phyloP scores from a whole-genome alignment of 2,113 vertebrate genomes.

The Tupaia chinensis region DNA sequence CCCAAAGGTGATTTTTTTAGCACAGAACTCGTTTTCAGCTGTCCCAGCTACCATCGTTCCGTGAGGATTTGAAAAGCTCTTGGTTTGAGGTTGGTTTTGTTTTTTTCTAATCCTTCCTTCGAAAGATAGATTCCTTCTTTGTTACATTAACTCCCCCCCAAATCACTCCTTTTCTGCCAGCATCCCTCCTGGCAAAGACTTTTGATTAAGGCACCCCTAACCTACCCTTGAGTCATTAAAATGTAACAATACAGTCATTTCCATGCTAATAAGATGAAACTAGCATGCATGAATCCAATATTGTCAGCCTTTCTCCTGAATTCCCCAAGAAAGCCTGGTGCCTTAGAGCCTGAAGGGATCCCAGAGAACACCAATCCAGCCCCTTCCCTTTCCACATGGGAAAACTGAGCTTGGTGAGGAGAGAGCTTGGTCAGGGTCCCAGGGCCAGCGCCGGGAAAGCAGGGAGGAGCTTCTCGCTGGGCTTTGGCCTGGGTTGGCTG shows the following conservation, averaged over 20 bases:
- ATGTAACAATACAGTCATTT: conserved; percentile 69
- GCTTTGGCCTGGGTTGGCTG: not conserved
- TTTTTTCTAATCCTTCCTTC: conserved; percentile 62
- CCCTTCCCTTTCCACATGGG: not conserved
- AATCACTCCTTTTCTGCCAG: not conserved
- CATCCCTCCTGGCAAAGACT: conserved; percentile 38
- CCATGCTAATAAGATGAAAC: conserved; percentile 77
- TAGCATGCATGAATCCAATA: conserved; percentile 60
- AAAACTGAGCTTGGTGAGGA: conserved; percentile 17
- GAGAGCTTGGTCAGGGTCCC: not conserved
- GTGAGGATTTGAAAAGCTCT: conserved; percentile 62
- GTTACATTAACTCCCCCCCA: conserved; percentile 44
- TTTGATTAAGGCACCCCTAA: conserved; percentile 67
- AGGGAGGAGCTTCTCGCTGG: not conserved
- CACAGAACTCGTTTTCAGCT: conserved; percentile 65
- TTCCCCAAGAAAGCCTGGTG: conserved; percentile 42
- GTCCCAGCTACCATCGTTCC: conserved; percentile 60
- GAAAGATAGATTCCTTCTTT: conserved; percentile 70
- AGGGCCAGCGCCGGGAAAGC: not conserved
- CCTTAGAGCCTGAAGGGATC: not conserved
- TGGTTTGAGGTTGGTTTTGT: not conserved
- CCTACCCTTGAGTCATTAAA: conserved; percentile 64
- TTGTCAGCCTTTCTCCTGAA: conserved; percentile 45
- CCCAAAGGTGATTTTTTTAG: conserved; percentile 80
- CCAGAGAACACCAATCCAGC: not conserved